Conservation (phyloP, 2,113 vertebrate species). For the Corythoichthys haematopterus region DNA sequence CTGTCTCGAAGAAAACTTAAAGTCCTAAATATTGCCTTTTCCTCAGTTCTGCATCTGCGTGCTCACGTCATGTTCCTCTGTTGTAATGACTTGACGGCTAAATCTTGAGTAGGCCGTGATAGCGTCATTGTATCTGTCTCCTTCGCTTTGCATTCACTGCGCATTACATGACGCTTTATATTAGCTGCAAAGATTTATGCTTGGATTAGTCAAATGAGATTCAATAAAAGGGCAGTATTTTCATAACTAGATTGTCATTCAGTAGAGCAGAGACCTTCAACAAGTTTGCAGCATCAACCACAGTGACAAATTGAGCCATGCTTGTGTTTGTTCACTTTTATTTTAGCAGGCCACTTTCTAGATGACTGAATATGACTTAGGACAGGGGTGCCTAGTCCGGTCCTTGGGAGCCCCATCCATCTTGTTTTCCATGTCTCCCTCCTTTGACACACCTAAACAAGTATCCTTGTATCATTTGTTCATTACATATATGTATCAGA, state of each 20-base stretch:
- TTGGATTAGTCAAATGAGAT: not conserved
- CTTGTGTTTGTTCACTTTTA: not conserved
- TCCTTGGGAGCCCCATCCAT: too few relatives aligned
- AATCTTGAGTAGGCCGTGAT: constrained; percentile 45
- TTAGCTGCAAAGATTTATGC: not conserved
- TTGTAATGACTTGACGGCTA: constrained; percentile 52
- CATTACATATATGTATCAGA: too few relatives aligned
- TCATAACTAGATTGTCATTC: not conserved
- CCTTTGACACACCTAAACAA: too few relatives aligned
- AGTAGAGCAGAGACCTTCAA: not conserved
- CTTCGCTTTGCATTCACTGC: not conserved
- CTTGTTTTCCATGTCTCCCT: too few relatives aligned
- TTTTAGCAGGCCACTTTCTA: not conserved
- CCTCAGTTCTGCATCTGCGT: constrained; percentile 28
- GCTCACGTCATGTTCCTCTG: constrained; percentile 47
- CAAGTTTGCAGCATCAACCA: not conserved
- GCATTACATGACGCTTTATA: not conserved
- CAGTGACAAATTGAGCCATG: not conserved
- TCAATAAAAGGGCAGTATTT: not conserved
- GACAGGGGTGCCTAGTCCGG: too few relatives aligned
- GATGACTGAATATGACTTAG: not conserved
- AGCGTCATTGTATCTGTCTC: constrained; percentile 45
- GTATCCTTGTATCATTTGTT: too few relatives aligned
- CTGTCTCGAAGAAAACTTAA: not conserved
- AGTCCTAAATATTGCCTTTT: not conserved